Evolutionary conservation across 1,140 invertebrate genomes (phyloP).

Genomic region (Drosophila asahinai): DNA sequence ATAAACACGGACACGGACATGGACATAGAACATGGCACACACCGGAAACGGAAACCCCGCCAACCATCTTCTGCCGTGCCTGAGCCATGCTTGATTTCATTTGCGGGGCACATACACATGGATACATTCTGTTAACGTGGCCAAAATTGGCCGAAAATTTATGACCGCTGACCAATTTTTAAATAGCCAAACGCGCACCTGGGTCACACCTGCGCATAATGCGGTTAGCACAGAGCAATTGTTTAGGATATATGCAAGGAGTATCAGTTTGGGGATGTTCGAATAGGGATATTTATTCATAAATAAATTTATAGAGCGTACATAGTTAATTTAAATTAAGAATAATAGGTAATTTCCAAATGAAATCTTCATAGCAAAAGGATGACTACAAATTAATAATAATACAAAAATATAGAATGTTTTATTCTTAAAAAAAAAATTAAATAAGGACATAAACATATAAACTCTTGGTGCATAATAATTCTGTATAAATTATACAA

Average conservation of each 20-base stretch:
- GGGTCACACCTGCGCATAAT: slow-evolving; percentile 81
- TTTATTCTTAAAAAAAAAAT: no score
- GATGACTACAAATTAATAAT: no score
- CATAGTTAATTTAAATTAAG: no score
- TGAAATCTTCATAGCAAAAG: no score
- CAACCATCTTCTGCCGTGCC: background rate
- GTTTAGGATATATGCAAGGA: slow-evolving; percentile 12
- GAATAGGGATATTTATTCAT: no score
- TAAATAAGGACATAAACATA: no score
- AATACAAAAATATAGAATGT: no score
- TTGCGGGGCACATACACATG: slow-evolving; percentile 20
- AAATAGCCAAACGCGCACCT: slow-evolving; percentile 79
- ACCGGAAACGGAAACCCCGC: slow-evolving; percentile 27
- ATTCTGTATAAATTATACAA: no score
- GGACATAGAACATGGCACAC: slow-evolving; percentile 6
- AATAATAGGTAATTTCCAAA: no score
- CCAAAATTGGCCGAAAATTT: slow-evolving; percentile 55
- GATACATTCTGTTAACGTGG: slow-evolving; percentile 33
- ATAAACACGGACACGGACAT: slow-evolving; percentile 36
- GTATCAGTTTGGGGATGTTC: background rate
- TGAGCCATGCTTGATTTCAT: slow-evolving; percentile 55
- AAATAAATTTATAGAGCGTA: no score
- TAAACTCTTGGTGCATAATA: no score
- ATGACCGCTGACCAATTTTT: slow-evolving; percentile 78
- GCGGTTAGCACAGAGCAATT: slow-evolving; percentile 53